These are phyloP conservation scores for Drosophila nigromelanica DNA, from an alignment of 1,140 invertebrate genomes.

Conservation along the genomic window DNA sequence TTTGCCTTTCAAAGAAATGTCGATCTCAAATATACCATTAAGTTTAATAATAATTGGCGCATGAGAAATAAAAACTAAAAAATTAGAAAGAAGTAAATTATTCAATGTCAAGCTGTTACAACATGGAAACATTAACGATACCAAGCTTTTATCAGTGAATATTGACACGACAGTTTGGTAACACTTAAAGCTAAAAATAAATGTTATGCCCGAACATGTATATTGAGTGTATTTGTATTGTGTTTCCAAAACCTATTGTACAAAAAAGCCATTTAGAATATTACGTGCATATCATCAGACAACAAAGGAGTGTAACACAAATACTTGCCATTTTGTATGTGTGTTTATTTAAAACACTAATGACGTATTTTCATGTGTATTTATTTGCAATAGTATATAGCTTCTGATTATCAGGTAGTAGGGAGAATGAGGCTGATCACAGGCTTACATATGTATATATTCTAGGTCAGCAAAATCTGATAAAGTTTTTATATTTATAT, in stretches of 20 bases:
- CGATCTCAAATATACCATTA: neutral
- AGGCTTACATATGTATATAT: neutral
- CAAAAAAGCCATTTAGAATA: constrained; percentile 39
- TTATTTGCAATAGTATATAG: neutral
- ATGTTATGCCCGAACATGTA: constrained; percentile 19
- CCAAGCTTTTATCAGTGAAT: constrained; percentile 26
- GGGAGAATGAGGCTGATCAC: no score
- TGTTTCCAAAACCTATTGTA: constrained; percentile 18
- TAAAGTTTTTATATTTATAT: no score
- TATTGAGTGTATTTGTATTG: constrained; percentile 25
- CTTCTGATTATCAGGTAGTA: neutral
- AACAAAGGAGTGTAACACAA: constrained; percentile 33
- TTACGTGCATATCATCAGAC: constrained; percentile 31
- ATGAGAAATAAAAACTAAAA: neutral
- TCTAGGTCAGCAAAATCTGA: no score
- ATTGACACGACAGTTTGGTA: constrained; percentile 31
- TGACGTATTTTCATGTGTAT: neutral
- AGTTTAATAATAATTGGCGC: no score
- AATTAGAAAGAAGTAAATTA: constrained; percentile 2
- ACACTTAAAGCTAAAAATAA: constrained; percentile 36
- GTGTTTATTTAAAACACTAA: constrained; percentile 12
- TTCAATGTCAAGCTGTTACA: constrained; percentile 1
- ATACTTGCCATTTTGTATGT: constrained; percentile 10
- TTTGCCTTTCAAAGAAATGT: neutral
- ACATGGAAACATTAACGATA: constrained; percentile 16